Evolutionary conservation across 2,888 invertebrate species (phyloP).

Genomic region (Cetonia aurata): DNA sequence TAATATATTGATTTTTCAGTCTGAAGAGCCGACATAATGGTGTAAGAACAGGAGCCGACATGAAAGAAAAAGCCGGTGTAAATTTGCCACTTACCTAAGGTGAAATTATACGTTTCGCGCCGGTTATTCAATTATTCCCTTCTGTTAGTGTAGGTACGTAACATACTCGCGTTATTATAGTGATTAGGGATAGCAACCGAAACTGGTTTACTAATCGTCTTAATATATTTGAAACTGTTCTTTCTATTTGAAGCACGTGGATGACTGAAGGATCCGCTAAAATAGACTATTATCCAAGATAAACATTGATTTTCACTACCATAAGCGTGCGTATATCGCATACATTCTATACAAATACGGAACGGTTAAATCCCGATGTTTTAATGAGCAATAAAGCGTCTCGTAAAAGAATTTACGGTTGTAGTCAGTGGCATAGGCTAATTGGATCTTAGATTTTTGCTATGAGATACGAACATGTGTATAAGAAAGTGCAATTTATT

Average conservation of each 20-base stretch:
- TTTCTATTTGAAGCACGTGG: neutral
- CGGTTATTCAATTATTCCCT: constrained; percentile 26
- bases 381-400: too few relatives aligned
- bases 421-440: too few relatives aligned
- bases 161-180: constrained; percentile 25
- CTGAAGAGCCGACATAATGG: neutral
- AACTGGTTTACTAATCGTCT: neutral
- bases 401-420: too few relatives aligned
- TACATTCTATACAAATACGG: too few relatives aligned
- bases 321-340: too few relatives aligned
- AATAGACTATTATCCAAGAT: too few relatives aligned
- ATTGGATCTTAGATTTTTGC: too few relatives aligned
- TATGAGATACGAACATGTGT: too few relatives aligned
- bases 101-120: constrained; percentile 16
- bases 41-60: constrained; percentile 10
- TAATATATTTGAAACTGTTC: constrained; percentile 2
- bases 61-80: constrained; percentile 7
- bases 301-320: too few relatives aligned
- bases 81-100: constrained; percentile 10
- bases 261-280: too few relatives aligned
- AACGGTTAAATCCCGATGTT: too few relatives aligned
- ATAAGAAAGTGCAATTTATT: too few relatives aligned
- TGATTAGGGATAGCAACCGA: constrained; percentile 30
- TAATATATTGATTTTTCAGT: constrained; percentile 8
- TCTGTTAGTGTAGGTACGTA: constrained; percentile 11